Evolutionary conservation across 2,797 vertebrate genomes (phyloP).

Genomic region (Rhyacichthys aspro): DNA sequence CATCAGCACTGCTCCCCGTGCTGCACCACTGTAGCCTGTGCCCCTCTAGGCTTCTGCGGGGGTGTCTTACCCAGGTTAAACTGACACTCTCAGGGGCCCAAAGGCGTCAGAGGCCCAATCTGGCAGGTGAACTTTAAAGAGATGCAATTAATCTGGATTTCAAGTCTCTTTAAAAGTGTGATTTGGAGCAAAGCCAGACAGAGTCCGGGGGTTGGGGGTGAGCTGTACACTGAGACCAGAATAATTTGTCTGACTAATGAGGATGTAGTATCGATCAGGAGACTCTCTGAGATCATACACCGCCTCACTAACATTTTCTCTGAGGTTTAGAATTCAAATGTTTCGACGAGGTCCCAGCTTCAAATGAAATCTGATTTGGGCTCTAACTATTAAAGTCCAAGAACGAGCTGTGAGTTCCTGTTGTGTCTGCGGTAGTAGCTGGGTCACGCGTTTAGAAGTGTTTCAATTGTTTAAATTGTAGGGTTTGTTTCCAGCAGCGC

Average conservation of each 20-base stretch:
- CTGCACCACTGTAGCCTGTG: conserved; percentile 44
- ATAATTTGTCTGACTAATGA: conserved; percentile 76
- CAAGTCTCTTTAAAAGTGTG: conserved; percentile 67
- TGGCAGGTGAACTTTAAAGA: conserved; percentile 52
- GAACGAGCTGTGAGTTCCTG: not conserved
- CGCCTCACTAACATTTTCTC: conserved; percentile 42
- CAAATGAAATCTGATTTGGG: conserved; percentile 28
- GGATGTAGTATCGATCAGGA: conserved; percentile 77
- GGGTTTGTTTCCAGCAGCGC: no score
- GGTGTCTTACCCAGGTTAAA: conserved; percentile 66
- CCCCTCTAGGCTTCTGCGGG: conserved; percentile 39
- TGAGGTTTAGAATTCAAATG: conserved; percentile 61
- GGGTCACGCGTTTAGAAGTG: no score
- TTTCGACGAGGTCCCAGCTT: conserved; percentile 41
- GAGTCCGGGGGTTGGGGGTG: conserved; percentile 29
- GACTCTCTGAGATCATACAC: conserved; percentile 58
- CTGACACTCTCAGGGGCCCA: conserved; percentile 62
- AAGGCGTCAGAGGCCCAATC: conserved; percentile 45
- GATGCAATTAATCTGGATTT: conserved; percentile 76
- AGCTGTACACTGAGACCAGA: conserved; percentile 43
- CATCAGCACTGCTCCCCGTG: conserved; percentile 44
- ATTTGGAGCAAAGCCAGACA: conserved; percentile 54
- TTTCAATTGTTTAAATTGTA: no score
- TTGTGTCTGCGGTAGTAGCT: not conserved
- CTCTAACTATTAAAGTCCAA: conserved; percentile 7